Evolutionary conservation across 2,797 vertebrate genomes (phyloP), one percentile per base, ranked within the genome.

Genomic region (Echeneis naucrates): DNA sequence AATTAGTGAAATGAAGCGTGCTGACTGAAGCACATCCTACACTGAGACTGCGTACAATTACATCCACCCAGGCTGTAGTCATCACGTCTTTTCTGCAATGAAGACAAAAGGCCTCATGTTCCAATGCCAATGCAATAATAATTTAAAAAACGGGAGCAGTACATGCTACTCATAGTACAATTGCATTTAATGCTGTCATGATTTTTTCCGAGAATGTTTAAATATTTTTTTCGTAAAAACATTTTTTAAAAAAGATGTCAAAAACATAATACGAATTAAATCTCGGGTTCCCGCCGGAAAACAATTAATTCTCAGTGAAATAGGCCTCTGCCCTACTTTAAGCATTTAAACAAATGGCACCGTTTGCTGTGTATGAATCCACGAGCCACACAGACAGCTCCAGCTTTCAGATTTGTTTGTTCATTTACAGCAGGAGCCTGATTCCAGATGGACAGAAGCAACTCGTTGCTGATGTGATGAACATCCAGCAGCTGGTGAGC

Each of bases 401-500:
- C 47, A 64, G 63, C 47, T 57, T 63, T 64, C 1, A 42, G 0
- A 3, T 57, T 71, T 78, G 26, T 56, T 56, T 45, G 60, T 67
- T 78, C 70, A 70, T 82, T 72, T 35, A n/a, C n/a, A n/a, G n/a
- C n/a, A 71, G 55, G 81, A 77, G 67, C 68, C 61, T 33, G 54
- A 69, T 42, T 84, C 62, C 82, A 79, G 81, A 87, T 75, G 75
- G 27, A 35, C 23, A 50, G 55, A 85, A n/a, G 84, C 88, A 88
- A 87, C 89, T 88, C 85, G 84, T 88, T 72, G 77, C 38, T 63
- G 75, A 83, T 82, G 16, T 83, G 85, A 84, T 77, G 83, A 60
- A 11, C 44, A n/a, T 57, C 12, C 5, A 40, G 81, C 74, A 72
- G 71, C 72, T 62, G 78, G 60, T 56, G 70, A 35, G 63, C 55